Base-by-base conservation (phyloP, 2,113 vertebrate genomes). In the Lophius piscatorius region DNA sequence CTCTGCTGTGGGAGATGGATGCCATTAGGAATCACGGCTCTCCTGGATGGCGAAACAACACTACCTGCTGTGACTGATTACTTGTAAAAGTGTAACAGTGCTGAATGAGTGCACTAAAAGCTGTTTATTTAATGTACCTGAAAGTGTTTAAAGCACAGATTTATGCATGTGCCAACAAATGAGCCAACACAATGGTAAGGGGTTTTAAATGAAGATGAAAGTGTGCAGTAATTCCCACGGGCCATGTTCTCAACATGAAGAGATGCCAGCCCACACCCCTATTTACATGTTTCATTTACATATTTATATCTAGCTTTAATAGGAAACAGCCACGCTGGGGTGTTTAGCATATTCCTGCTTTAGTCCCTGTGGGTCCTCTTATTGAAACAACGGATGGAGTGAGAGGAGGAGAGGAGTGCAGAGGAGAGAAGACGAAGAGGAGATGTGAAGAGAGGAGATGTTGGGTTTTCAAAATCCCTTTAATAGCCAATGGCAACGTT, bases 211-310 rank as follows among this genome's bases (percentile, higher is more conserved):
- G 6, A 40, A 51, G 38, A 59, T 59, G 21, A 39, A 58, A 41
- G 38, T 39, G 23, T 50, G 38, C 26, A 23, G 14, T 45, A 16
- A 16, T 6, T 39, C 48, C 54, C 46, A 4, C 3, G n/a, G 55
- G 60, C 45, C 45, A 12, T 42, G 56, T 65, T 64, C n/a, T 60
- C 17, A 8, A 35, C 58, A 59, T 34, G 24, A 24, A 45, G 35
- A 39, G 63, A 49, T 1, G n/a, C 40, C 41, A 39, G 13, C 70
- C 54, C 18, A 35, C 55, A n/a, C 41, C 42, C 9, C 1, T 46
- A 50, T 56, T 73, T 61, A 60, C 64, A 74, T 60, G 48, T 60
- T 56, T 51, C 14, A 65, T 74, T 74, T 65, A 46, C 70, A 66
- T 79, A 61, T 65, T 61, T 48, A 74, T 69, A 60, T 21, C 38